These are phyloP conservation scores for Streblospio benedicti DNA, from an alignment of 1,140 invertebrate species.

Conservation along the genomic window DNA sequence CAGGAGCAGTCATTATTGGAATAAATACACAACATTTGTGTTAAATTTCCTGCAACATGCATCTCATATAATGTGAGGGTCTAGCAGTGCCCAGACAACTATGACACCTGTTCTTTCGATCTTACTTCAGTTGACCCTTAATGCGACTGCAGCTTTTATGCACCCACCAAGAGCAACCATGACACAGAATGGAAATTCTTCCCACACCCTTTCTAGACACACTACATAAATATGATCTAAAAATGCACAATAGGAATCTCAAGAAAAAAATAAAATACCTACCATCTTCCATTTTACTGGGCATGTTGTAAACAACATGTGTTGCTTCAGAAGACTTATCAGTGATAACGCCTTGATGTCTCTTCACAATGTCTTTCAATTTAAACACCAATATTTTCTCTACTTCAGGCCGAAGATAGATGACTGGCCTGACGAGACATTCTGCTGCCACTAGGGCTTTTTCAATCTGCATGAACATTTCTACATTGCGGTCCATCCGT, in stretches of 20 bases:
- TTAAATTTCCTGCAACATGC: too few relatives aligned
- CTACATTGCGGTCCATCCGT: constrained; percentile 81
- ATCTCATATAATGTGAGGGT: too few relatives aligned
- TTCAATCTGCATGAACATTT: constrained; percentile 88
- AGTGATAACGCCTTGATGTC: constrained; percentile 69
- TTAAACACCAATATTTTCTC: constrained; percentile 69
- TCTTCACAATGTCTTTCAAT: constrained; percentile 78
- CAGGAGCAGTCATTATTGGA: background rate
- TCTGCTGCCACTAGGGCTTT: constrained; percentile 73
- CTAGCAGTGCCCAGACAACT: too few relatives aligned
- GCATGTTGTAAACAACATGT: constrained; percentile 70
- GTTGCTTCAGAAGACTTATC: constrained; percentile 82
- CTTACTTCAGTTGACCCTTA: too few relatives aligned
- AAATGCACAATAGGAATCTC: too few relatives aligned
- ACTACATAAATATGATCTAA: too few relatives aligned
- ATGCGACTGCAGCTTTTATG: too few relatives aligned
- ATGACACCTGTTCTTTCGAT: too few relatives aligned
- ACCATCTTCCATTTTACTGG: constrained; percentile 31
- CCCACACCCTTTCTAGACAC: too few relatives aligned
- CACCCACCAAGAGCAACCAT: too few relatives aligned
- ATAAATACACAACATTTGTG: too few relatives aligned
- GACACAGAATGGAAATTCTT: too few relatives aligned
- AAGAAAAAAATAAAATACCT: background rate
- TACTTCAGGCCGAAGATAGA: constrained; percentile 59
- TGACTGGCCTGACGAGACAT: constrained; percentile 65